phyloP scores from a whole-genome alignment of 2,888 invertebrate species.

The Cistogaster globosa region DNA sequence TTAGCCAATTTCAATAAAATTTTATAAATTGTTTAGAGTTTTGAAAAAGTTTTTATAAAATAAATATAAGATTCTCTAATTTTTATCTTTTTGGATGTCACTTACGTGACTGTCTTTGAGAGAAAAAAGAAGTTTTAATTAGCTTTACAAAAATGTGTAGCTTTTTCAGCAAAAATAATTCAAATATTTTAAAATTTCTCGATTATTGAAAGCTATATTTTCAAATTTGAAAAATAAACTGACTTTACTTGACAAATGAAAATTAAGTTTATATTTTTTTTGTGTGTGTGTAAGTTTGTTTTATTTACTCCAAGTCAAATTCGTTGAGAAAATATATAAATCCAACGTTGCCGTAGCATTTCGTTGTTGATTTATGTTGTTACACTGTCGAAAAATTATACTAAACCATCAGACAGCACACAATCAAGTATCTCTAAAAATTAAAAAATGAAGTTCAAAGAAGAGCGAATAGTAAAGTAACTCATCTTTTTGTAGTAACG shows the following conservation, averaged over 20 bases:
- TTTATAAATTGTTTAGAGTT: too few species aligned
- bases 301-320: slow-evolving; percentile 29
- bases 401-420: slow-evolving; percentile 21
- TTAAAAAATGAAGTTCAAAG: too few species aligned
- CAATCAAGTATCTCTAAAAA: too few species aligned
- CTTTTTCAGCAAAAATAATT: background rate
- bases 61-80: too few species aligned
- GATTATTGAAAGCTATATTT: slow-evolving; percentile 13
- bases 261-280: background rate
- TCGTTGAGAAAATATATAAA: slow-evolving; percentile 31
- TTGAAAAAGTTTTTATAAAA: too few species aligned
- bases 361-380: slow-evolving; percentile 47
- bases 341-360: slow-evolving; percentile 59
- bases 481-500: too few species aligned
- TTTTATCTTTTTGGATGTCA: background rate
- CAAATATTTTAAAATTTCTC: background rate
- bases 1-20: too few species aligned
- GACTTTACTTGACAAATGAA: slow-evolving; percentile 36
- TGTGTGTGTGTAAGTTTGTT: background rate
- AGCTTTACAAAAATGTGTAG: background rate
- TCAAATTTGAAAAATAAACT: slow-evolving; percentile 38
- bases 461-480: too few species aligned
- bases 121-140: background rate
- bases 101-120: background rate
- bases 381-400: slow-evolving; percentile 12